Evolutionary conservation across 2,888 invertebrate species (phyloP), one percentile per base, ranked within the genome.

Genomic region (Standfussiana lucernea): DNA sequence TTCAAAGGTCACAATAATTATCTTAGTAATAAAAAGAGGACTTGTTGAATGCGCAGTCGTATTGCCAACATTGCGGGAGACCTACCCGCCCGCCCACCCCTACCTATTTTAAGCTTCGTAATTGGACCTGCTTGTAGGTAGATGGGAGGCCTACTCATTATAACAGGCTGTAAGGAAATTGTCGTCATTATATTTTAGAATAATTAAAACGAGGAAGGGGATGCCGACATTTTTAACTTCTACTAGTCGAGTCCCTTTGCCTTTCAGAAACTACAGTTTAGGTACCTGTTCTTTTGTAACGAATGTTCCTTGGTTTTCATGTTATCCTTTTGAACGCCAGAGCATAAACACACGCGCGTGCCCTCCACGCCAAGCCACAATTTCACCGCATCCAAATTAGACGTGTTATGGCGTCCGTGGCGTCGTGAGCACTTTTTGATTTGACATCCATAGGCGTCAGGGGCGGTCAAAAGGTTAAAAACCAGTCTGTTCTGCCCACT

Each of bases 1-100:
- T 75, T 53, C 77, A 56, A 80, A 78, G 61, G 71, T 70, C 42
- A 68, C 70, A 66, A 61, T 64, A 74, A 81, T 67, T 80, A 71
- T 47, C 61, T 71, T 83, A 6, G n/a, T 70, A 66, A 77, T 59
- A 47, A 70, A 83, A 76, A 42, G 59, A 24, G 37, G 56, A 47
- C n/a, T 67, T 71, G 79, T 84, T 68, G 59, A 72, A 53, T 69
- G 69, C 37, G 40, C 42, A 62, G 71, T 67, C 67, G 47, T 28
- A 69, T 35, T 59, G 24, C 18, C 40, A 40, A 79, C 37, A 45
- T 64, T 59, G 32, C 37, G 18, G 15, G 35, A 24, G n/a, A 42
- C 42, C 4, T 28, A 45, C 21, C 42, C 24, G 32, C 47, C 35
- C 8, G 32, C 47, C 35, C 8, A 35, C 40, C 50, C 18, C 1